Base-by-base conservation (phyloP, 2,797 vertebrate genomes). In the Sylvia borin region DNA sequence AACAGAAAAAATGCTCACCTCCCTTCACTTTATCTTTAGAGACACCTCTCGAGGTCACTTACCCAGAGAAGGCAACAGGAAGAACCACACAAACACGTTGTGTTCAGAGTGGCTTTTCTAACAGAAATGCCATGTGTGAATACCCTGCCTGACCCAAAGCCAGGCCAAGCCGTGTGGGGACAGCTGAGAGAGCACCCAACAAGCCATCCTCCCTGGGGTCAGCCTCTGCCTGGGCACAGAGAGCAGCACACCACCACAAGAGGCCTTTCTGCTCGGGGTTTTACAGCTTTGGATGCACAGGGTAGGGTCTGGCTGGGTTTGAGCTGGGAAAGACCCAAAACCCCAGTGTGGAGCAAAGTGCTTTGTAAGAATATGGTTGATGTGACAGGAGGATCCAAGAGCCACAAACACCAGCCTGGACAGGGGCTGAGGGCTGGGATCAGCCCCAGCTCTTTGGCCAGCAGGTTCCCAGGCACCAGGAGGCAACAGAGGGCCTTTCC, bases 111-210 rank as follows among this genome's bases (percentile, higher is more conserved):
- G 57, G 9, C 25, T 84, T 74, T 66, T 73, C 24, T 31, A 25
- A 36, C 60, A 62, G 1, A 57, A 76, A 65, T 5, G 29, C 22
- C 55, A 8, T 0, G 0, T 2, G 2, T 16, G 29, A 40, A 42
- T 4, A 9, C 72, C 38, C 72, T 54, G 24, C 29, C 78, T 45
- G 43, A 50, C 3, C 10, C 65, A 9, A 54, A 54, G 25, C 7
- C 6, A 4, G 20, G 16, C 9, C 5, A 2, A 19, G 50, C 8
- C 25, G 9, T 7, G 2, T 1, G 10, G 57, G 57, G 9, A 32
- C 5, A 13, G 32, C 14, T 6, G 6, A 4, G 50, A 38, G 70
- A 48, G 64, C 54, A 64, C 17, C 47, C 38, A 22, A 8, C 26
- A 5, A 64, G 8, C 20, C 45, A 12, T 3, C 58, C 26, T 27